phyloP scores from a whole-genome alignment of 2,888 invertebrate genomes.

The Leptodirus hochenwartii region DNA sequence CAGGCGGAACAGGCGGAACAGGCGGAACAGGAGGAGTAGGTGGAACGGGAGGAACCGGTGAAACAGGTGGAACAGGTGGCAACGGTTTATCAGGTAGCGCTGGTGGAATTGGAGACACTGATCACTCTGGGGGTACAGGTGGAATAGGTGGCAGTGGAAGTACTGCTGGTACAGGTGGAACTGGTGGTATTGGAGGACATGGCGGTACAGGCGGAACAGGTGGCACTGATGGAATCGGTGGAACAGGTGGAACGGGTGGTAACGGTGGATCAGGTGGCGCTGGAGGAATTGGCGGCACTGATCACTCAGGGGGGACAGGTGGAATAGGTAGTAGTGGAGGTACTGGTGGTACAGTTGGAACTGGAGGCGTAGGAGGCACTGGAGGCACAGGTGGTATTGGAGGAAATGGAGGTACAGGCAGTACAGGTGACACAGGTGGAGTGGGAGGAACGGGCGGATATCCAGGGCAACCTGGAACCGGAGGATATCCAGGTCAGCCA shows the following conservation, averaged over 20 bases:
- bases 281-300: constrained; percentile 11
- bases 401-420: constrained; percentile 23
- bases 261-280: constrained; percentile 9
- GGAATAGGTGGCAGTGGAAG: constrained; percentile 9
- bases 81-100: constrained; percentile 15
- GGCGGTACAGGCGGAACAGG: constrained; percentile 11
- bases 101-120: constrained; percentile 13
- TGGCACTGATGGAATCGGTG: constrained; percentile 10
- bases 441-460: constrained; percentile 5
- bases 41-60: constrained; percentile 18
- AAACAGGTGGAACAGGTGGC: constrained; percentile 17
- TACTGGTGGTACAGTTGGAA: constrained; percentile 4
- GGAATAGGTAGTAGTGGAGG: constrained; percentile 12
- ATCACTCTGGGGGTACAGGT: constrained; percentile 9
- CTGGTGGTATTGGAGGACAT: constrained; percentile 11
- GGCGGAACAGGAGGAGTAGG: constrained; percentile 10
- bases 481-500: constrained; percentile 10
- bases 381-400: constrained; percentile 9
- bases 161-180: constrained; percentile 9
- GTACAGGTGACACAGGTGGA: constrained; percentile 6
- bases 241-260: constrained; percentile 8
- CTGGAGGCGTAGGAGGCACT: constrained; percentile 5
- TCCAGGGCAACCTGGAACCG: constrained; percentile 13
- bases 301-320: constrained; percentile 9
- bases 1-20: constrained; percentile 18